Evolutionary conservation across 2,113 vertebrate genomes (phyloP).

Genomic region (Sporophila hypoxantha): DNA sequence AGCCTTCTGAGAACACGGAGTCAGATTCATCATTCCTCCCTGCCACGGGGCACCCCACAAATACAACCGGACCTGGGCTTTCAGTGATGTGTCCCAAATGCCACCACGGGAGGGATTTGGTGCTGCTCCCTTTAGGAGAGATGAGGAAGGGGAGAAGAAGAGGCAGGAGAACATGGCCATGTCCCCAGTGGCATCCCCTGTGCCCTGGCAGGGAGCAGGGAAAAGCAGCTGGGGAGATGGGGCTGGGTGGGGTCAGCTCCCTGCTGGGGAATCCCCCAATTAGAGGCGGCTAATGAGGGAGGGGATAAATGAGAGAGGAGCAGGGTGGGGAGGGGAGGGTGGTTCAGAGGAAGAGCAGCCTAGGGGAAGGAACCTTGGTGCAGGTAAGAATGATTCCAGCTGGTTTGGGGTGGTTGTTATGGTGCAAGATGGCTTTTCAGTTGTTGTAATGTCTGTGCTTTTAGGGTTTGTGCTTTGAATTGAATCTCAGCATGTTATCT

Average conservation of each 20-base stretch:
- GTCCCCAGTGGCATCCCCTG: accelerated
- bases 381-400: not conserved
- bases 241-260: not conserved
- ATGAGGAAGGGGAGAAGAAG: accelerated
- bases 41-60: too few species aligned
- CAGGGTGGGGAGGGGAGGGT: accelerated
- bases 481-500: not conserved
- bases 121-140: not conserved
- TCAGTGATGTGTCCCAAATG: not conserved
- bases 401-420: not conserved
- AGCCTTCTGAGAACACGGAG: too few species aligned
- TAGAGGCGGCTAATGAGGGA: not conserved
- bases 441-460: not conserved
- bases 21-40: too few species aligned
- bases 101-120: accelerated
- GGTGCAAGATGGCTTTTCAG: not conserved
- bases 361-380: not conserved
- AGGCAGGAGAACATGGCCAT: accelerated
- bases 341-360: not conserved
- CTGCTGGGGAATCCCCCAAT: not conserved
- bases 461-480: not conserved
- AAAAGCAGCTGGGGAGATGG: not conserved
- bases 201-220: not conserved
- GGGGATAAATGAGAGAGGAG: not conserved
- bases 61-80: not conserved